phyloP scores from a whole-genome alignment of 2,888 invertebrate genomes.

The Parnassius apollo region DNA sequence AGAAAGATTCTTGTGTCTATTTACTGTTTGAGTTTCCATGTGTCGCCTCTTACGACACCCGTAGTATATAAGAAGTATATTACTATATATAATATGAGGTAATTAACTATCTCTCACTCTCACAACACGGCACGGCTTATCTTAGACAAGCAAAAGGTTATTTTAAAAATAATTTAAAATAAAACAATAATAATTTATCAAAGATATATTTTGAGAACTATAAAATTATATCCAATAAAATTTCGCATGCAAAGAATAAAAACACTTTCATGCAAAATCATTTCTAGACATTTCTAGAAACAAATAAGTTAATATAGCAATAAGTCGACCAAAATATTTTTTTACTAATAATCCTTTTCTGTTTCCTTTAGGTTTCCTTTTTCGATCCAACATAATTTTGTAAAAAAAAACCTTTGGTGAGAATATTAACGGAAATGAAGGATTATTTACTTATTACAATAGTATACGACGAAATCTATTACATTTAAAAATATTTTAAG shows the following conservation, averaged over 20 bases:
- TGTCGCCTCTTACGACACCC: no score
- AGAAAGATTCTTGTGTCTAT: no score
- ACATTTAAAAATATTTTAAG: not conserved
- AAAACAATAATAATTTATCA: conserved; percentile 30
- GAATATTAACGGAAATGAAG: not conserved
- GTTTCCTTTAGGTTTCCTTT: no score
- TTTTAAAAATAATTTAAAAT: conserved; percentile 1
- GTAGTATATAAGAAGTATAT: no score
- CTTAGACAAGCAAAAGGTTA: not conserved
- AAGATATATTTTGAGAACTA: conserved; percentile 42
- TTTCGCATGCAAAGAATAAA: conserved; percentile 68
- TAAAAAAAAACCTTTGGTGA: no score
- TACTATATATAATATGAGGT: no score
- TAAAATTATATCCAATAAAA: conserved; percentile 50
- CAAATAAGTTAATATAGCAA: conserved; percentile 31
- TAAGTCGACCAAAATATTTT: no score
- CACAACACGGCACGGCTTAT: no score
- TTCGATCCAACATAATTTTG: no score
- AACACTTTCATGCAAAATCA: conserved; percentile 69
- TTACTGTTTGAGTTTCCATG: no score
- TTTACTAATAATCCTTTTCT: no score
- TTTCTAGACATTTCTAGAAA: conserved; percentile 55
- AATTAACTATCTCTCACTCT: no score
- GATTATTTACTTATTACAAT: not conserved
- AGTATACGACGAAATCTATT: not conserved